Conservation (phyloP, 2,888 invertebrate species). For the Drosophila sordidula region DNA sequence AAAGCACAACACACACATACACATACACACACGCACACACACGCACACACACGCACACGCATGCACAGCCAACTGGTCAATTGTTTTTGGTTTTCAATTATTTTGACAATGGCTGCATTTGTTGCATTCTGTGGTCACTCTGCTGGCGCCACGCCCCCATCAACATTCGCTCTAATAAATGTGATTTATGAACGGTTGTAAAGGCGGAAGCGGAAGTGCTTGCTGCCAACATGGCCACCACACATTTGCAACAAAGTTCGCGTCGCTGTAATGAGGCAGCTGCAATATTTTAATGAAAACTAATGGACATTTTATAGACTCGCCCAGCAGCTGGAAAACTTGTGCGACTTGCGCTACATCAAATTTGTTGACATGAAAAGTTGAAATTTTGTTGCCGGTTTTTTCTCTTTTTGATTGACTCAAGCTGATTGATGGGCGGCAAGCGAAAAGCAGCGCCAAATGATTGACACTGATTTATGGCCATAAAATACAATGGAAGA, state of each 20-base stretch:
- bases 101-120: slow-evolving; percentile 49
- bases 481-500: slow-evolving; percentile 38
- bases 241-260: slow-evolving; percentile 38
- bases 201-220: slow-evolving; percentile 45
- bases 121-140: slow-evolving; percentile 32
- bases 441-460: slow-evolving; percentile 27
- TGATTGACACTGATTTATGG: slow-evolving; percentile 76
- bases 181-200: slow-evolving; percentile 61
- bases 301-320: slow-evolving; percentile 57
- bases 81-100: slow-evolving; percentile 62
- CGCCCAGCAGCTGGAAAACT: slow-evolving; percentile 13
- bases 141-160: slow-evolving; percentile 2
- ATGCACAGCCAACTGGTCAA: slow-evolving; percentile 16
- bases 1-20: slow-evolving; percentile 8
- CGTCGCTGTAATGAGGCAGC: slow-evolving; percentile 39
- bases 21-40: not conserved
- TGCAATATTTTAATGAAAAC: slow-evolving; percentile 56
- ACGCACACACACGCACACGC: not conserved
- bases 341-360: slow-evolving; percentile 18
- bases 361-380: slow-evolving; percentile 35
- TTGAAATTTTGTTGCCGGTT: slow-evolving; percentile 33
- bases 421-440: slow-evolving; percentile 62
- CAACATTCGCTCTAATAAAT: slow-evolving; percentile 64
- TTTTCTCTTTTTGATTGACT: slow-evolving; percentile 65
- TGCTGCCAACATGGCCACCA: slow-evolving; percentile 34